Conservation (phyloP, 2,113 vertebrate species). For the Salvelinus namaycush region DNA sequence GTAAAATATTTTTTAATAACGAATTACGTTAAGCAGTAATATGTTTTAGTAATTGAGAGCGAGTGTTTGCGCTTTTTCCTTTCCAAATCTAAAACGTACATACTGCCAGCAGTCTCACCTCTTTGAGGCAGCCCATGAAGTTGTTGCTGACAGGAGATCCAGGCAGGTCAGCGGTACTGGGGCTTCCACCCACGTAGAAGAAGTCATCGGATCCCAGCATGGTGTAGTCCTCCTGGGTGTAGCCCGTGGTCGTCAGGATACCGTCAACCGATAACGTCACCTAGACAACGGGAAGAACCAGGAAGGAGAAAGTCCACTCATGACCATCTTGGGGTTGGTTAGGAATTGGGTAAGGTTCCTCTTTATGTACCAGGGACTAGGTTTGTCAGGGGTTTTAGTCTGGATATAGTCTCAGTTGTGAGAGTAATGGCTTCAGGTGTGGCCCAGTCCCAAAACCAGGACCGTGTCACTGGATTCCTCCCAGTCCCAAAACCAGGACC, state of each 20-base stretch:
- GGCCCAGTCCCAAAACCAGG: not conserved
- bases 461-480: not conserved
- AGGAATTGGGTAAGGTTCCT: no score
- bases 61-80: no score
- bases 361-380: not conserved
- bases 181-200: constrained; percentile 97
- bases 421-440: not conserved
- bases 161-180: constrained; percentile 94
- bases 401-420: no score
- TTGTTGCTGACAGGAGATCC: constrained; percentile 99
- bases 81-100: no score
- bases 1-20: no score
- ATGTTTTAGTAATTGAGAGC: no score
- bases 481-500: no score
- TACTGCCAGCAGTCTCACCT: constrained; percentile 72
- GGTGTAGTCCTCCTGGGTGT: constrained; percentile 98
- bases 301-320: constrained; percentile 67
- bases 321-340: not conserved
- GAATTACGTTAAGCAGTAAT: no score
- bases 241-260: constrained; percentile 96
- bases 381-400: no score
- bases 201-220: constrained; percentile 98
- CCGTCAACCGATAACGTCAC: constrained; percentile 99
- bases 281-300: constrained; percentile 72
- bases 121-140: constrained; percentile 99